phyloP scores from a whole-genome alignment of 2,113 vertebrate genomes.

The Onychostoma macrolepis region DNA sequence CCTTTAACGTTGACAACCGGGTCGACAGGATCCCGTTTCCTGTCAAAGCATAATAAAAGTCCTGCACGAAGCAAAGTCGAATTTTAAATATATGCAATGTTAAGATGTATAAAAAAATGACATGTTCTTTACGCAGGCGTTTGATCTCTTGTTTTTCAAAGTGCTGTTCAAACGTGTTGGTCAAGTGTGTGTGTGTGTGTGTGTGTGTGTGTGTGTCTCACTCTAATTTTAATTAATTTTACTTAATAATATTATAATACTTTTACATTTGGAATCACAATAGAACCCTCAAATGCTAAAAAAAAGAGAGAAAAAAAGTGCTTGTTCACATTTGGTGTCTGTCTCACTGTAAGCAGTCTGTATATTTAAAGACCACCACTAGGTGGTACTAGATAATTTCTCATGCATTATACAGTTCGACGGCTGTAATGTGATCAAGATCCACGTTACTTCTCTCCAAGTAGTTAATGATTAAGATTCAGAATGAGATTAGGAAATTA shows the following conservation, averaged over 20 bases:
- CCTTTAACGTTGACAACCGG: not conserved
- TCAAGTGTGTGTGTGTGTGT: too few relatives aligned
- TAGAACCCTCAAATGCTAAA: too few relatives aligned
- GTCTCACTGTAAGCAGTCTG: not conserved
- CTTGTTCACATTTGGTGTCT: not conserved
- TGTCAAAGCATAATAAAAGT: conserved; percentile 20
- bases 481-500: not conserved
- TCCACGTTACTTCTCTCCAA: not conserved
- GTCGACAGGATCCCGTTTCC: not conserved
- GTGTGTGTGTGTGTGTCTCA: too few relatives aligned
- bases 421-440: not conserved
- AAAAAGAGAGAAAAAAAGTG: too few relatives aligned
- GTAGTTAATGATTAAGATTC: not conserved
- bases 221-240: too few relatives aligned
- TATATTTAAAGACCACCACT: not conserved
- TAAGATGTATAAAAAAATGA: not conserved
- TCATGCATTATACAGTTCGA: not conserved
- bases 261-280: not conserved
- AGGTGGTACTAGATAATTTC: not conserved
- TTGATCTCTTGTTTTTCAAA: too few relatives aligned
- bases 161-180: too few relatives aligned
- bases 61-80: not conserved
- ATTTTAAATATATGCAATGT: not conserved
- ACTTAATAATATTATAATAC: not conserved
- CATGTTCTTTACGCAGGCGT: too few relatives aligned